These are phyloP conservation scores for Ennomos fuscantarius DNA, from an alignment of 2,888 invertebrate species.

Conservation along the genomic window DNA sequence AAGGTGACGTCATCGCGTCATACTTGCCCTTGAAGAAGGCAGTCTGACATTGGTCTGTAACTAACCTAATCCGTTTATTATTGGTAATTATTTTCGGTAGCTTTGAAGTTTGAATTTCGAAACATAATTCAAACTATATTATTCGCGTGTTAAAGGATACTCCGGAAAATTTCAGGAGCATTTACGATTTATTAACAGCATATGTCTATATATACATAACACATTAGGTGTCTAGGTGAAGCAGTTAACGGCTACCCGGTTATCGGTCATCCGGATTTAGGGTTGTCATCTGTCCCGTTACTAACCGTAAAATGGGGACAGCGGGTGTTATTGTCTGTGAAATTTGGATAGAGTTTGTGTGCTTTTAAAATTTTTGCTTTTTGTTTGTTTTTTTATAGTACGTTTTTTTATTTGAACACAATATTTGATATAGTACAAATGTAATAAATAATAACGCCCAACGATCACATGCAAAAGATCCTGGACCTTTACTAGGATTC, in stretches of 20 bases:
- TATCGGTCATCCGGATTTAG: slow-evolving; percentile 9
- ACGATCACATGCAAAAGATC: too few species aligned
- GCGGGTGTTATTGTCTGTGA: too few species aligned
- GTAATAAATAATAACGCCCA: too few species aligned
- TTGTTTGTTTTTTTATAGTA: too few species aligned
- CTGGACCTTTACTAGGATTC: too few species aligned
- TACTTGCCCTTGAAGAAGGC: slow-evolving; percentile 23
- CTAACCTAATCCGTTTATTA: slow-evolving; percentile 17
- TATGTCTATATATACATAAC: slow-evolving; percentile 2
- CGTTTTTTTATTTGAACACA: too few species aligned
- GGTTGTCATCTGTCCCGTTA: slow-evolving; percentile 3
- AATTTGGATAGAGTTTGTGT: too few species aligned
- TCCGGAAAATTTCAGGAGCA: too few species aligned
- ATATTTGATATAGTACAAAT: too few species aligned
- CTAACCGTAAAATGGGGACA: neutral
- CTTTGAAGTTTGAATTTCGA: slow-evolving; percentile 11
- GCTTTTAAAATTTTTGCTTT: too few species aligned
- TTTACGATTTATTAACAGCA: neutral
- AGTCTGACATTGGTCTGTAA: slow-evolving; percentile 13
- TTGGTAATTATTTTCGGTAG: slow-evolving; percentile 10
- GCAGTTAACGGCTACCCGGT: slow-evolving; percentile 8
- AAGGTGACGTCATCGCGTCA: slow-evolving; percentile 27
- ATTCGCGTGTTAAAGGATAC: too few species aligned
- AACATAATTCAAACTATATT: neutral
- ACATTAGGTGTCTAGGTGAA: slow-evolving; percentile 12